Conservation (phyloP, 2,797 vertebrate genomes). For the Paedocypris micromegethes region DNA sequence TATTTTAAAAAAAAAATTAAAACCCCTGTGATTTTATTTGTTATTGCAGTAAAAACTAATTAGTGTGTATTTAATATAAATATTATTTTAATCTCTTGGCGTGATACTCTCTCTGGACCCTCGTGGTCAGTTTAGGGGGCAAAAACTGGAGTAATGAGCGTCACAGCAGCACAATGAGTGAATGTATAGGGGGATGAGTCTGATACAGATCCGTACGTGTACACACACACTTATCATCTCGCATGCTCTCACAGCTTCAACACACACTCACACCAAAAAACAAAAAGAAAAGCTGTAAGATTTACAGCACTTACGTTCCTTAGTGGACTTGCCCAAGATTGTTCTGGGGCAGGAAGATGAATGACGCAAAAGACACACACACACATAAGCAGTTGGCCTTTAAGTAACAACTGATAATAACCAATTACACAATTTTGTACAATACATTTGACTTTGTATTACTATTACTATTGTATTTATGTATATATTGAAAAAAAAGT, state of each 20-base stretch:
- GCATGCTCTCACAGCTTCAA: conserved; percentile 46
- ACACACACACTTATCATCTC: conserved; percentile 36
- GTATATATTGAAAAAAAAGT: no score
- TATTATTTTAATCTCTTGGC: no score
- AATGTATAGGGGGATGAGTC: conserved; percentile 74
- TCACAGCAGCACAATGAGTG: conserved; percentile 59
- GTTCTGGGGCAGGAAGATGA: conserved; percentile 93
- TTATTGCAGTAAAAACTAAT: no score
- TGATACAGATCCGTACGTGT: not conserved
- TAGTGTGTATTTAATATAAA: no score
- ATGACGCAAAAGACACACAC: conserved; percentile 62
- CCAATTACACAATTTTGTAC: not conserved
- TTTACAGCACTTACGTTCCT: conserved; percentile 94
- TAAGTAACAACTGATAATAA: conserved; percentile 22
- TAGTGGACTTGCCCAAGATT: conserved; percentile 93
- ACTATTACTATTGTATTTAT: no score
- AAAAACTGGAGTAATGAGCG: conserved; percentile 56
- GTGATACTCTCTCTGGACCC: not conserved
- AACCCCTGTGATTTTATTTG: no score
- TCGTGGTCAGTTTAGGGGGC: conserved; percentile 42
- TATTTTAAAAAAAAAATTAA: no score
- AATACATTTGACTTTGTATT: no score
- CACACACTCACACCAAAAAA: conserved; percentile 49
- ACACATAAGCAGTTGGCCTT: conserved; percentile 60
- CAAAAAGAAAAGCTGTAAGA: conserved; percentile 56